Base-by-base conservation (phyloP, 2,888 invertebrate species). In the Limnephilus lunatus region DNA sequence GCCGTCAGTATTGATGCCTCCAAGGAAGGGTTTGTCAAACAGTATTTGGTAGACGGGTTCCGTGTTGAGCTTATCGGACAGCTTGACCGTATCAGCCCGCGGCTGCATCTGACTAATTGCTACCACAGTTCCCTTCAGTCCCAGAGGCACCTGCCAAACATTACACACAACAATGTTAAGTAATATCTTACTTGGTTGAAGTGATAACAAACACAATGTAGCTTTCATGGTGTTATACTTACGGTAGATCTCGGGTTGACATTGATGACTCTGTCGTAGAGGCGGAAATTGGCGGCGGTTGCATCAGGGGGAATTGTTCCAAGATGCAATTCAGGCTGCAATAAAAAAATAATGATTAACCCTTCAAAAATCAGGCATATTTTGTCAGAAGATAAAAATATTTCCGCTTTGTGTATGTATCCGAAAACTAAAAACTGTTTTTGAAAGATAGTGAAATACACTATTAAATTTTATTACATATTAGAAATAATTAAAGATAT, bases 231-330 rank as follows among this genome's bases (percentile, higher is more conserved):
- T 14, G 85, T 30, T 32, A 19, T 15, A 93, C 93, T 94, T 94
- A 95, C 98, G 1, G 97, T 97, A 94, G 97, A 98, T 90, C 97
- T 97, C 68, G 97, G 97, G 53, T 98, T 96, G 0, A 98, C 97
- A 94, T 98, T 97, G 7, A 99, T 97, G 86, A 99, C 97, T 90
- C 99, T 97, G 95, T 99, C 99, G 94, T 98, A 97, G 93, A 99
- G 94, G 93, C 96, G 94, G 95, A 97, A 98, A 90, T 96, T 96
- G 0, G 97, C 97, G 14, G 95, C 96, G 0, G 97, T 95, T 95
- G 98, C 98, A 0, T 98, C 98, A 12, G 96, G 95, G 53, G 97
- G 96, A 81, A 97, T 94, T 94, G 97, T 97, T 90, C 97, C 94
- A 96, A 97, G 94, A 95, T 96, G 95, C 90, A 96, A 94, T 81